Evolutionary conservation across 2,888 invertebrate species (phyloP).

Genomic region (Lumbricus terrestris): DNA sequence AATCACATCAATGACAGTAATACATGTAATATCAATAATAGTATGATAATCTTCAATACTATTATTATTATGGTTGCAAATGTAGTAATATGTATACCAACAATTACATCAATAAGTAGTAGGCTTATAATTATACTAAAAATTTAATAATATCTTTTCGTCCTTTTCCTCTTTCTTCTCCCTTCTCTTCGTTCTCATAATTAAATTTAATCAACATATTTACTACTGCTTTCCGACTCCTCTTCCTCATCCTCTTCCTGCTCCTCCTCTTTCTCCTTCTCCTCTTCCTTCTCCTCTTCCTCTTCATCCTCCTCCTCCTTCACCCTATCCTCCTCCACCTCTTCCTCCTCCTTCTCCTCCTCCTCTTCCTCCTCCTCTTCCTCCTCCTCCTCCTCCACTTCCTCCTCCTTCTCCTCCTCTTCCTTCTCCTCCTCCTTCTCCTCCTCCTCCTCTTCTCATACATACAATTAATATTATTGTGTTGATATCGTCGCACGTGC

Average conservation of each 20-base stretch:
- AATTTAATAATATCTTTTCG: neutral
- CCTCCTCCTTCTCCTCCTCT: too few species aligned
- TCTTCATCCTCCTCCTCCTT: neutral
- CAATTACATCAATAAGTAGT: neutral
- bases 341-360: neutral
- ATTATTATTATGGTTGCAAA: neutral
- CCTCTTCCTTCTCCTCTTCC: conserved; percentile 3
- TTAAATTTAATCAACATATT: too few species aligned
- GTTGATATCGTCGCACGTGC: too few species aligned
- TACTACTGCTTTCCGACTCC: too few species aligned
- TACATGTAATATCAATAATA: too few species aligned
- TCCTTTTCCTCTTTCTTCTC: too few species aligned
- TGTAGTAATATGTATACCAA: neutral
- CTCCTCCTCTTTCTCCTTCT: conserved; percentile 3
- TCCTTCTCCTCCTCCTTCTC: too few species aligned
- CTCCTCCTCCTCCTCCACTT: neutral
- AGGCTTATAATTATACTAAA: neutral
- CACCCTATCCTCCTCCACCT: neutral
- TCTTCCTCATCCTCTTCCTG: neutral
- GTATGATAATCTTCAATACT: neutral
- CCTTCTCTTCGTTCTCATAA: too few species aligned
- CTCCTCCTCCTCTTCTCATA: too few species aligned
- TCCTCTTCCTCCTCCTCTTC: neutral
- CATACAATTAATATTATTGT: too few species aligned
- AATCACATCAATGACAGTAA: neutral